phyloP scores from a whole-genome alignment of 2,797 vertebrate species.

The Prunella strophiata region DNA sequence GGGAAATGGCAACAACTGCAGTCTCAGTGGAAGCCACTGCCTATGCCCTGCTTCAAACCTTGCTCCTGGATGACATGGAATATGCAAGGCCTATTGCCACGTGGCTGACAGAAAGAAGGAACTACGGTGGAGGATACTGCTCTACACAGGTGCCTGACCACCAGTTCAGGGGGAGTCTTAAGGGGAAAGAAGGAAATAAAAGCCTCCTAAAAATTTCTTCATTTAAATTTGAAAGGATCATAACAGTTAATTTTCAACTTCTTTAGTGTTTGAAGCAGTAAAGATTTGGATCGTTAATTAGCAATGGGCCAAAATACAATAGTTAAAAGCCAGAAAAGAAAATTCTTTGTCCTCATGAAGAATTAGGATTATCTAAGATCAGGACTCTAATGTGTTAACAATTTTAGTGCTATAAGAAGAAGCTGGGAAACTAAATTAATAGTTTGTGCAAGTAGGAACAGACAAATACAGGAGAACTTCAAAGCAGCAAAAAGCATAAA shows the following conservation, averaged over 20 bases:
- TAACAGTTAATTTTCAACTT: neutral
- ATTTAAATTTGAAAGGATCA: neutral
- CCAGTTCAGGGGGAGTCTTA: no score
- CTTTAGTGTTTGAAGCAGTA: neutral
- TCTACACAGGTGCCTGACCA: conserved; percentile 74
- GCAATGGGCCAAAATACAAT: neutral
- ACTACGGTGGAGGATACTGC: conserved; percentile 73
- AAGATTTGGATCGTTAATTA: neutral
- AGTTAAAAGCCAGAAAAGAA: neutral
- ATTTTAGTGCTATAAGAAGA: neutral
- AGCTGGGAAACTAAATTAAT: neutral
- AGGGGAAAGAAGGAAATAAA: neutral
- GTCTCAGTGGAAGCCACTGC: conserved; percentile 71
- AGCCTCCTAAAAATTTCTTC: neutral
- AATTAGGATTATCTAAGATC: neutral
- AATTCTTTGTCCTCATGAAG: neutral
- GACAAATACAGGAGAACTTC: neutral
- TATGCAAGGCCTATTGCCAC: conserved; percentile 39
- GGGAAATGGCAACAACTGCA: conserved; percentile 52
- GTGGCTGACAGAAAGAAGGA: conserved; percentile 72
- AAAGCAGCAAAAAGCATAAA: neutral
- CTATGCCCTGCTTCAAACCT: conserved; percentile 70
- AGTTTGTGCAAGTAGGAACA: neutral
- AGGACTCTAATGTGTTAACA: neutral
- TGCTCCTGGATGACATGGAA: conserved; percentile 39